phyloP scores from a whole-genome alignment of 2,113 vertebrate genomes.

The Phrynocephalus versicolor region DNA sequence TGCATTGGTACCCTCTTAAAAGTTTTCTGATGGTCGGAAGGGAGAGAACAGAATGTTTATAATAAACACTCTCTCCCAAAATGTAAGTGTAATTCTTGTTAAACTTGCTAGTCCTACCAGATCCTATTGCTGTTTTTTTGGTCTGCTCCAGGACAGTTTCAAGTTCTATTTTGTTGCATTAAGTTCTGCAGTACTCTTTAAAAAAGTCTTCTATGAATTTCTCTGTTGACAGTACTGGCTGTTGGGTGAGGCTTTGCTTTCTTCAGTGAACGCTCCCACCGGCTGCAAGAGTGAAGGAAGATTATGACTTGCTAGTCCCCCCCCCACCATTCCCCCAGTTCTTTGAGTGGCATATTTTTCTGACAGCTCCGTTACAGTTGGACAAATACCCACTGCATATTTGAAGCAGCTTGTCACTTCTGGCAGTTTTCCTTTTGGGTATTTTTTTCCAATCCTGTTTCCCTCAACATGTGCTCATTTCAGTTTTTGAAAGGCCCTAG shows the following conservation, averaged over 20 bases:
- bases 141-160: background rate
- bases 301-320: background rate
- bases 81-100: background rate
- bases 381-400: conserved; percentile 45
- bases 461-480: background rate
- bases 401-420: conserved; percentile 36
- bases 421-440: conserved; percentile 20
- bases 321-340: background rate
- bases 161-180: background rate
- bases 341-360: conserved; percentile 21
- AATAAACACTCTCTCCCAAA: background rate
- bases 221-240: background rate
- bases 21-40: background rate
- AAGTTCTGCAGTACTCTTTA: background rate
- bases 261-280: background rate
- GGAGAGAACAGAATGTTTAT: no score
- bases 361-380: conserved; percentile 49
- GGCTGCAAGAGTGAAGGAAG: background rate
- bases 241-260: background rate
- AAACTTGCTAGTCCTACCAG: background rate
- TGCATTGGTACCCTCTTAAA: background rate
- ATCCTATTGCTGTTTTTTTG: accelerated
- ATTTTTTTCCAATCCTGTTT: conserved; percentile 5
- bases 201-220: background rate
- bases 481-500: conserved; percentile 1